Evolutionary conservation across 2,888 invertebrate species (phyloP).

Genomic region (Nomada lathburiana): DNA sequence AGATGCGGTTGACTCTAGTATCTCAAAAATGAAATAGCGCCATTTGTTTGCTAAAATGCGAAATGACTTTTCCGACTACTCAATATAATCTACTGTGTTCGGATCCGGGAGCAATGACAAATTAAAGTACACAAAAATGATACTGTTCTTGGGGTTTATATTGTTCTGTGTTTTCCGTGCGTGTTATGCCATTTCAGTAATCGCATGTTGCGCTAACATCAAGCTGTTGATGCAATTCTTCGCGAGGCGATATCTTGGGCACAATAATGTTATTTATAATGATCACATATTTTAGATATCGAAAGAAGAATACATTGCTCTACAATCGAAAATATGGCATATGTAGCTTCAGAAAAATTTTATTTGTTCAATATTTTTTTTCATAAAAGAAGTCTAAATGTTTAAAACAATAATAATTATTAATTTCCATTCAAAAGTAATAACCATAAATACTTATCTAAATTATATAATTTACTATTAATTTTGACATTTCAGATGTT

Average conservation of each 20-base stretch:
- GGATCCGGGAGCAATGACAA: too few species aligned
- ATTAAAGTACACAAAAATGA: too few species aligned
- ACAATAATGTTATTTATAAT: constrained; percentile 41
- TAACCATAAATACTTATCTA: constrained; percentile 43
- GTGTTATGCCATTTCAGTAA: too few species aligned
- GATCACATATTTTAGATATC: constrained; percentile 54
- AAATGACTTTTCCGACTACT: background rate
- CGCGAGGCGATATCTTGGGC: too few species aligned
- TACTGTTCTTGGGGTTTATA: too few species aligned
- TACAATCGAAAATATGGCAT: constrained; percentile 36
- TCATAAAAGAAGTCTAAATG: constrained; percentile 15
- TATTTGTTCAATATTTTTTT: background rate
- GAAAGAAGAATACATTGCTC: constrained; percentile 50
- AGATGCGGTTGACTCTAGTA: background rate
- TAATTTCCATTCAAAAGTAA: constrained; percentile 23
- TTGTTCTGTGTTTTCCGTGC: too few species aligned
- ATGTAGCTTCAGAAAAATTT: constrained; percentile 6
- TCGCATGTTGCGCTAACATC: too few species aligned
- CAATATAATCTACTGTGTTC: too few species aligned
- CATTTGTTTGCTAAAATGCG: background rate
- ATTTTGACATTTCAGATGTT: constrained; percentile 35
- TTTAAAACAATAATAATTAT: constrained; percentile 10
- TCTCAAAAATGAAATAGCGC: background rate
- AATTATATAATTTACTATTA: constrained; percentile 39
- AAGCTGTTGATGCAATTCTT: too few species aligned